Evolutionary conservation across 1,140 invertebrate species (phyloP).

Genomic region (Heliconius melpomene): DNA sequence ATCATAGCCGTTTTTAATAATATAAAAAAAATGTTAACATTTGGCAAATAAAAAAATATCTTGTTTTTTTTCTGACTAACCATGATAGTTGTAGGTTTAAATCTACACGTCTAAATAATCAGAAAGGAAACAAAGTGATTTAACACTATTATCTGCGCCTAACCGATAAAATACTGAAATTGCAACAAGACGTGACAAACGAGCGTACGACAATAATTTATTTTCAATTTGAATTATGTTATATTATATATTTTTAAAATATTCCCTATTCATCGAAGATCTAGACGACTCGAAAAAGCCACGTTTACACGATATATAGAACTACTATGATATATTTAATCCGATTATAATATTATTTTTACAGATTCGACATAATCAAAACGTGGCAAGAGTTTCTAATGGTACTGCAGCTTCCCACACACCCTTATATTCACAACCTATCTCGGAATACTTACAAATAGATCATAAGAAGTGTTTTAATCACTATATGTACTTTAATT

Average conservation of each 20-base stretch:
- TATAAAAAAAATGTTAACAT: too few species aligned
- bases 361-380: background rate
- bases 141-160: too few species aligned
- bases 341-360: background rate
- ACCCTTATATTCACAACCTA: slow-evolving; percentile 45
- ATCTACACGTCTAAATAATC: too few species aligned
- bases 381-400: background rate
- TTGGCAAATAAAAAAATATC: too few species aligned
- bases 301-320: slow-evolving; percentile 2
- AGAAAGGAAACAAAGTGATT: too few species aligned
- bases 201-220: background rate
- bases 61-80: too few species aligned
- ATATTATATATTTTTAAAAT: background rate
- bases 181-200: too few species aligned
- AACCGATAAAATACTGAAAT: too few species aligned
- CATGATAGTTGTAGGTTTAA: too few species aligned
- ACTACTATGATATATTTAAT: background rate
- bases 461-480: slow-evolving; percentile 47
- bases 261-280: background rate
- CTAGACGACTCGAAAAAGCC: background rate
- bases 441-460: slow-evolving; percentile 45
- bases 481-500: slow-evolving; percentile 25
- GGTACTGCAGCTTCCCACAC: slow-evolving; percentile 38
- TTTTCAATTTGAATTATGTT: background rate
- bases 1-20: background rate